phyloP scores from a whole-genome alignment of 2,888 invertebrate genomes.

The Brassicogethes aeneus region DNA sequence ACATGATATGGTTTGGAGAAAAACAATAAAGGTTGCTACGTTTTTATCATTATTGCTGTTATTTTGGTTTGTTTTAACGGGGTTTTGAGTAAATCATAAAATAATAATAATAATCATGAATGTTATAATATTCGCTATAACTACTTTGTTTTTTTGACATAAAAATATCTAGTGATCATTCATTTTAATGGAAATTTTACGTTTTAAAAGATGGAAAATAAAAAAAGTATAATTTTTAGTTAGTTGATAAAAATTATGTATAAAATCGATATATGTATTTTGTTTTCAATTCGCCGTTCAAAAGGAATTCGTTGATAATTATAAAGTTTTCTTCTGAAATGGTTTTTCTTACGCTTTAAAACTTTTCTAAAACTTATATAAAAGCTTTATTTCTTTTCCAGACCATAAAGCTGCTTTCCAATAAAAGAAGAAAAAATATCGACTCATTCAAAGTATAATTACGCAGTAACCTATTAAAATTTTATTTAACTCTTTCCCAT shows the following conservation, averaged over 20 bases:
- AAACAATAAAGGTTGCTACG: too few species aligned
- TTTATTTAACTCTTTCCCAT: constrained; percentile 5
- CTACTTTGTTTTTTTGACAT: too few species aligned
- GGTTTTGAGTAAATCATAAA: background rate
- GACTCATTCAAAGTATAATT: background rate
- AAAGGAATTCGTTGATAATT: constrained; percentile 6
- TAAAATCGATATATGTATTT: too few species aligned
- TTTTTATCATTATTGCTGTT: too few species aligned
- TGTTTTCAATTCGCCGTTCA: too few species aligned
- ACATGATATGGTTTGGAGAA: too few species aligned
- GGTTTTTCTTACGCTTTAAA: constrained; percentile 9
- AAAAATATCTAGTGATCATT: too few species aligned
- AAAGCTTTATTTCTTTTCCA: constrained; percentile 14
- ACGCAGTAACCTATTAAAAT: constrained; percentile 4
- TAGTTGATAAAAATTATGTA: too few species aligned
- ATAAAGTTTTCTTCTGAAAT: constrained; percentile 8
- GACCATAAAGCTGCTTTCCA: constrained; percentile 10
- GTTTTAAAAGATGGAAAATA: too few species aligned
- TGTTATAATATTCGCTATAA: background rate
- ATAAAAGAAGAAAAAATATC: constrained; percentile 12
- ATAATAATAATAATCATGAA: background rate
- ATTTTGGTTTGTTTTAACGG: background rate
- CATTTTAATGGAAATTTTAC: too few species aligned
- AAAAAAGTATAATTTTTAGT: too few species aligned
- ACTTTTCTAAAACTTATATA: constrained; percentile 3